These are phyloP conservation scores for Decapterus maruadsi DNA, from an alignment of 2,797 vertebrate genomes.

Conservation along the genomic window DNA sequence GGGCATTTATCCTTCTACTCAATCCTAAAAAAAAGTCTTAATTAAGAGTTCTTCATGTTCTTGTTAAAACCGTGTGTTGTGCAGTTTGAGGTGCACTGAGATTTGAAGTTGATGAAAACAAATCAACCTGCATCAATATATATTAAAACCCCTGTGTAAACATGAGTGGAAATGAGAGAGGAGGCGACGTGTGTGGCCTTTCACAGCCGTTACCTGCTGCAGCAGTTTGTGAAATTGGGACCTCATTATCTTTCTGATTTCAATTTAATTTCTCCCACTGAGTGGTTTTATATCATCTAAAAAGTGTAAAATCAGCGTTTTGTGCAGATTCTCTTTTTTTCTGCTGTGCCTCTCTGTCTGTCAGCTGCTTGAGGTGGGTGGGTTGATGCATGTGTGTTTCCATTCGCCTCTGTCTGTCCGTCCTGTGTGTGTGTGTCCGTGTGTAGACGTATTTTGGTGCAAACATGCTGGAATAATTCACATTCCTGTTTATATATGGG, in stretches of 20 bases:
- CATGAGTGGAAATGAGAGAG: neutral
- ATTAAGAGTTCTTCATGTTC: neutral
- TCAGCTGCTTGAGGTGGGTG: conserved; percentile 5
- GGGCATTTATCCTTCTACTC: conserved; percentile 1
- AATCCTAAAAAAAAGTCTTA: neutral
- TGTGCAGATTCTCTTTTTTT: neutral
- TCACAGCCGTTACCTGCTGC: conserved; percentile 37
- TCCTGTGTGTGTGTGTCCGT: conserved; percentile 1
- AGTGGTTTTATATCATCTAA: neutral
- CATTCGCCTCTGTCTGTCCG: neutral
- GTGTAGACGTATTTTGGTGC: neutral
- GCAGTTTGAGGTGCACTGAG: conserved; percentile 4
- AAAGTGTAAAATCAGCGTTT: conserved; percentile 14
- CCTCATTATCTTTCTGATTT: conserved; percentile 25
- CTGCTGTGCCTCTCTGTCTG: conserved; percentile 34
- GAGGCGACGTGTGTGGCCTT: neutral
- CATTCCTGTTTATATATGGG: neutral
- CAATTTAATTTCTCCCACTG: conserved; percentile 20
- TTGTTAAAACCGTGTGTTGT: neutral
- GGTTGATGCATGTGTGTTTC: conserved; percentile 5
- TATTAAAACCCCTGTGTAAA: conserved; percentile 19
- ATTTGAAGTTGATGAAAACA: neutral
- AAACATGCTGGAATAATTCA: neutral
- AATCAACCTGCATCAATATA: conserved; percentile 14
- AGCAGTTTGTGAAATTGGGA: neutral